Evolutionary conservation across 2,888 invertebrate genomes (phyloP).

Genomic region (Drosophila ezoana): DNA sequence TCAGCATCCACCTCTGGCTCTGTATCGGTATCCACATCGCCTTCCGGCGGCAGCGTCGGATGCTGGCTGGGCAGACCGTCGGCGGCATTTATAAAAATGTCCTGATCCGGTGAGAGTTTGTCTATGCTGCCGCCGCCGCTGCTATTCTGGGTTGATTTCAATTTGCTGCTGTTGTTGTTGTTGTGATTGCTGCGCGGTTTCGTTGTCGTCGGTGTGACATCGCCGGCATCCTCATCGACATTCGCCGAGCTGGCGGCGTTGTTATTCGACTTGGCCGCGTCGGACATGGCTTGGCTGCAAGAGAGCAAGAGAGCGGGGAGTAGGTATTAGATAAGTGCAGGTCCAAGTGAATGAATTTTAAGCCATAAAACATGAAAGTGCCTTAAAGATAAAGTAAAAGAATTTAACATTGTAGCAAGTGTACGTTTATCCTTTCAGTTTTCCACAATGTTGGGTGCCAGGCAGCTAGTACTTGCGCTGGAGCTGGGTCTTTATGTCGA

Average conservation of each 20-base stretch:
- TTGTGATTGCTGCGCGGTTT: conserved; percentile 66
- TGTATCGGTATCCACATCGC: conserved; percentile 89
- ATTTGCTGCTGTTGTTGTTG: conserved; percentile 69
- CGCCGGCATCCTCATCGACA: conserved; percentile 20
- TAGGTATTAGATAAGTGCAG: neutral
- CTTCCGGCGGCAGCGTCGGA: conserved; percentile 90
- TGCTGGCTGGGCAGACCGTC: conserved; percentile 94
- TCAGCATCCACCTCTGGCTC: conserved; percentile 89
- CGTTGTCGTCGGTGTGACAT: conserved; percentile 36
- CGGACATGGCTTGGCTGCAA: conserved; percentile 56
- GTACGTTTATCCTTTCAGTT: too few species aligned
- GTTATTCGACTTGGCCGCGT: conserved; percentile 67
- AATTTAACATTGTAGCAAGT: too few species aligned
- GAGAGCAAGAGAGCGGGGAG: neutral
- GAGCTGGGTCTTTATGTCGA: too few species aligned
- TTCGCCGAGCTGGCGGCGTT: conserved; percentile 51
- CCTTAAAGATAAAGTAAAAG: too few species aligned
- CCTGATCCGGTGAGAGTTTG: conserved; percentile 87
- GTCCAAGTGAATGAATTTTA: too few species aligned
- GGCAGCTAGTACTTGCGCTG: too few species aligned
- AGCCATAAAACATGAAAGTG: too few species aligned
- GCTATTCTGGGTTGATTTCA: conserved; percentile 78
- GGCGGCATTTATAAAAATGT: conserved; percentile 93
- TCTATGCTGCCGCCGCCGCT: conserved; percentile 76
- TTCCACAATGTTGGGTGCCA: too few species aligned